A percentile compares a stretch with the other conserved stretches of the same genome.
Evolutionary conservation across 2,797 vertebrate genomes (phyloP).

Genomic region (Amblyraja radiata): DNA sequence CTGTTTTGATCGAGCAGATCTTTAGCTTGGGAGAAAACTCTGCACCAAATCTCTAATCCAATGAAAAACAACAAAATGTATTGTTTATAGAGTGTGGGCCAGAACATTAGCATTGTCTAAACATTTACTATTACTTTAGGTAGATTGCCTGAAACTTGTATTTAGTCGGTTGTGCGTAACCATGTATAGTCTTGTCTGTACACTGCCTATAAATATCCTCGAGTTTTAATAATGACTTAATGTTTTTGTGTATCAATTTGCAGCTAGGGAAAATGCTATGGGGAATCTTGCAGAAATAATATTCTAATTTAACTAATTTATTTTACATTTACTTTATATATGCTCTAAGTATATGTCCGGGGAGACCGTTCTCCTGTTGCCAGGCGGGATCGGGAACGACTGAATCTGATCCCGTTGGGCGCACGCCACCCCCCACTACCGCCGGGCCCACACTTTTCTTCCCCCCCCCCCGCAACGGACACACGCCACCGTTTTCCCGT

Average conservation of each 20-base stretch:
- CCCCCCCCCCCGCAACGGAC: too few relatives aligned
- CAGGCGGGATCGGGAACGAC: too few relatives aligned
- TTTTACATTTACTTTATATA: neutral
- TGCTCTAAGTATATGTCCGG: neutral
- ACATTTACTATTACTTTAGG: neutral
- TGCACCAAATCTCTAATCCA: neutral
- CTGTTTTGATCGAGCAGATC: neutral
- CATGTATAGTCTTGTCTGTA: too few relatives aligned
- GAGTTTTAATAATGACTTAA: neutral
- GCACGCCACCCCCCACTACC: too few relatives aligned
- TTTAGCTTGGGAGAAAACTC: neutral
- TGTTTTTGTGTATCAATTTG: neutral
- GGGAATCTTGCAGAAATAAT: neutral
- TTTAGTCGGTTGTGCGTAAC: too few relatives aligned
- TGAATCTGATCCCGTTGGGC: too few relatives aligned
- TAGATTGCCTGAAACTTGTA: neutral
- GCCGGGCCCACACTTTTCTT: too few relatives aligned
- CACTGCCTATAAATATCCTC: neutral
- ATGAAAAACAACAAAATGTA: neutral
- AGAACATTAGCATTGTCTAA: neutral
- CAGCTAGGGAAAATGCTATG: neutral
- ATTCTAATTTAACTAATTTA: neutral
- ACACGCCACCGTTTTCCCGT: too few relatives aligned
- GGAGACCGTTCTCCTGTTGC: too few relatives aligned
- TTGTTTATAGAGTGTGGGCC: neutral